phyloP scores from a whole-genome alignment of 2,888 invertebrate species.

The Heterodera filipjevi region DNA sequence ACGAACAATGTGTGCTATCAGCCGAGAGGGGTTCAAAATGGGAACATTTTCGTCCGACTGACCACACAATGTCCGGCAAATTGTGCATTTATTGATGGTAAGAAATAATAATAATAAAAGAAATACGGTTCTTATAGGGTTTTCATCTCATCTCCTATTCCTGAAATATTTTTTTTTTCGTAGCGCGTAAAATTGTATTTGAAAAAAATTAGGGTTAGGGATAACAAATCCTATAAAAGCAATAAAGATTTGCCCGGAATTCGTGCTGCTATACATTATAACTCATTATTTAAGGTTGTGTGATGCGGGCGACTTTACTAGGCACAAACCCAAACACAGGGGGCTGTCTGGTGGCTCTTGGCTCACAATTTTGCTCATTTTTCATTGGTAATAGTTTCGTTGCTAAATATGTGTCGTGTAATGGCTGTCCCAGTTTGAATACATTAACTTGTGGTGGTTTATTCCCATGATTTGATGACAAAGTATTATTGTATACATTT shows the following conservation, averaged over 20 bases:
- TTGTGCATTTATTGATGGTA: neutral
- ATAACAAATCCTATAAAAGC: too few species aligned
- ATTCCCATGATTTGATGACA: neutral
- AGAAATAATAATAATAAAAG: too few species aligned
- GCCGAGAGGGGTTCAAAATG: neutral
- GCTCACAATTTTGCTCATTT: neutral
- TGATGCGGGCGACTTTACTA: neutral
- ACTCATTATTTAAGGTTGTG: neutral
- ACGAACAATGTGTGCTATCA: neutral
- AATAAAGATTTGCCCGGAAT: too few species aligned
- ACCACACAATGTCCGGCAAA: neutral
- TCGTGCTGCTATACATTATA: neutral
- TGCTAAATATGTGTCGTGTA: neutral
- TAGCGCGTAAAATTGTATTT: too few species aligned
- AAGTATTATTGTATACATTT: too few species aligned
- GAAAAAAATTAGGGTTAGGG: too few species aligned
- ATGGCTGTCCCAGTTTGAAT: neutral
- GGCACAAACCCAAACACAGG: neutral
- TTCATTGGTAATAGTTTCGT: neutral
- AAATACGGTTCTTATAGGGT: too few species aligned
- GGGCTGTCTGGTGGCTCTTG: neutral
- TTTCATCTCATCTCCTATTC: too few species aligned
- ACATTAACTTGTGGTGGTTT: neutral
- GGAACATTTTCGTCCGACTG: conserved; percentile 5
- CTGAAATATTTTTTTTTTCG: too few species aligned